Evolutionary conservation across 1,140 invertebrate genomes (phyloP).

Genomic region (Platyscapa corneri): DNA sequence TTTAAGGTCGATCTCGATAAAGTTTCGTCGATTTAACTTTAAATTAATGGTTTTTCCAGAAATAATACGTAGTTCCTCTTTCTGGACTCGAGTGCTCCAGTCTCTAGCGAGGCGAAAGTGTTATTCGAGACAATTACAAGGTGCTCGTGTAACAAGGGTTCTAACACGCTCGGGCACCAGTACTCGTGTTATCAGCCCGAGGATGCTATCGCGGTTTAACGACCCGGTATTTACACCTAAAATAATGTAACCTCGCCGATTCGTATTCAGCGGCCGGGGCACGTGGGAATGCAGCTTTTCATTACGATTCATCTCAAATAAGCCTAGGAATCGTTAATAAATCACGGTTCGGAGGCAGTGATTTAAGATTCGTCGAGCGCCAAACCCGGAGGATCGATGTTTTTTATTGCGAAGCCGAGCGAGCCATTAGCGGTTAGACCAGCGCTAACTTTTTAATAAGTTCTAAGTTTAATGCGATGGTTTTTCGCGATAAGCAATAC

Average conservation of each 20-base stretch:
- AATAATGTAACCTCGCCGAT: not conserved
- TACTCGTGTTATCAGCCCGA: not conserved
- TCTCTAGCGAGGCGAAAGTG: not conserved
- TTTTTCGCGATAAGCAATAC: not conserved
- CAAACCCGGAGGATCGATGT: not conserved
- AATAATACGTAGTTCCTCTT: not conserved
- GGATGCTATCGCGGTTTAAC: not conserved
- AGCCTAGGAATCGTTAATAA: not conserved
- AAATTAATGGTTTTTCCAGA: not conserved
- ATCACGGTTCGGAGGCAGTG: not conserved
- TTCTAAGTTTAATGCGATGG: not conserved
- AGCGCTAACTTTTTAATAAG: not conserved
- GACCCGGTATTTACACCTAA: not conserved
- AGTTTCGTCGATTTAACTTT: too few relatives aligned
- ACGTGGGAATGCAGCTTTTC: not conserved
- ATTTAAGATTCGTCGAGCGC: not conserved
- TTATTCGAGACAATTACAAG: conserved; percentile 21
- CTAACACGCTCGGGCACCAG: not conserved
- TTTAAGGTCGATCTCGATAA: too few relatives aligned
- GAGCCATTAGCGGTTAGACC: not conserved
- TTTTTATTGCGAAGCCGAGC: not conserved
- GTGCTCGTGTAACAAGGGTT: not conserved
- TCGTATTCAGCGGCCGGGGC: not conserved
- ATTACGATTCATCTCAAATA: not conserved
- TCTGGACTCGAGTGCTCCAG: not conserved